Base-by-base conservation (phyloP, 2,888 invertebrate genomes). In the Himalopsyche tibetana region DNA sequence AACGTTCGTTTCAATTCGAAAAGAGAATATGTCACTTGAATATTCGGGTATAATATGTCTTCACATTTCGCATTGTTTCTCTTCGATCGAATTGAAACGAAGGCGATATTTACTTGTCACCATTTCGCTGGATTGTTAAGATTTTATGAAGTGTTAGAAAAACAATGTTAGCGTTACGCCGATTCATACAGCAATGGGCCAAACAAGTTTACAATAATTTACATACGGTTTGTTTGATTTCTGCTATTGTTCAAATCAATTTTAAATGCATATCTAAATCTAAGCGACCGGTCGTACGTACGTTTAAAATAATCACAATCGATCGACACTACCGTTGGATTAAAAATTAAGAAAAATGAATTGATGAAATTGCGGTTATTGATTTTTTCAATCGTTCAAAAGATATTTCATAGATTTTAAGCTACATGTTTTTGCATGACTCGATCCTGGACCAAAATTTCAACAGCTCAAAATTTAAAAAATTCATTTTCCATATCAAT, bases 401-500 rank as follows among this genome's bases (percentile, higher is more conserved):
- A 80, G 45, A 81, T 45, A 56, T 74, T 81, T 84, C 84, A 84
- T 85, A 85, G 85, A 82, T 85, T 85, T 79, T 86, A 86, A 83
- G 86, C 69, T 86, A 82, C 56, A 28, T 74, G 74, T 74, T 86
- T 87, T 84, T 84, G 84, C 82, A 87, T 82, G 82, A 87, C 87
- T 87, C 84, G 80, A 88, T 88, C 87, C 88, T 88, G 88, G 88
- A 88, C 88, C 88, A 88, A 88, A 88, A 86, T 85, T 82, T 84
- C 79, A 85, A 84, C 87, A 83, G 88, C 88, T 88, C 88, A 88
- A 87, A 69, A 85, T 45, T 82, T 83, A 42, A 28, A 80, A 55
- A 80, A 80, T 80, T 80, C 80, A 45, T 80, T 42, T 45, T 80
- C 80, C 80, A 74, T 74, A 74, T 74, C 74, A 74, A 74, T 74